These are phyloP conservation scores for Palythoa heliodiscus DNA, from an alignment of 92 coral and sea anemone species.

Conservation along the genomic window DNA sequence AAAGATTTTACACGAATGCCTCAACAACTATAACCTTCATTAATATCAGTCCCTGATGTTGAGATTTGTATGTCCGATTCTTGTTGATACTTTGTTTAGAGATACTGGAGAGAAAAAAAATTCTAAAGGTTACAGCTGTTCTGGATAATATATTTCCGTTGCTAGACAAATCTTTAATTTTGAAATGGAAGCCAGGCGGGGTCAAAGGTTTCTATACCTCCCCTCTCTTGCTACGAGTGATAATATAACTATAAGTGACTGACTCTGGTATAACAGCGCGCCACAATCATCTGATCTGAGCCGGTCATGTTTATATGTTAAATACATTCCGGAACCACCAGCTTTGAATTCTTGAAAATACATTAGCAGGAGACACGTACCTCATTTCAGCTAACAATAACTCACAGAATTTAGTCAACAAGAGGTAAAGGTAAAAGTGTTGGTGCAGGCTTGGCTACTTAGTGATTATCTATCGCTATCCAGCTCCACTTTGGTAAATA, in stretches of 20 bases:
- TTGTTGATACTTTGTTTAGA: too few relatives aligned
- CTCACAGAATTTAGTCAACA: background rate
- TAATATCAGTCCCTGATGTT: too few relatives aligned
- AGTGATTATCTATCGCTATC: background rate
- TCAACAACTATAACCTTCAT: too few relatives aligned
- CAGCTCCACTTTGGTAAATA: background rate
- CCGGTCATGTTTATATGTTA: background rate
- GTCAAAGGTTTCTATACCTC: too few relatives aligned
- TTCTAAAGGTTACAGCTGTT: too few relatives aligned
- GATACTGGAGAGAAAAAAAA: too few relatives aligned
- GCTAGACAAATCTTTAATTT: too few relatives aligned
- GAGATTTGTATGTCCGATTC: too few relatives aligned
- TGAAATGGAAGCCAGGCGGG: too few relatives aligned
- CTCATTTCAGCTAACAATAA: background rate
- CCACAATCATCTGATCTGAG: background rate
- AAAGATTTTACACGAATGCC: too few relatives aligned
- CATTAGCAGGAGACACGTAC: background rate
- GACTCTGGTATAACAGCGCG: background rate
- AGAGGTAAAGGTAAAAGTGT: background rate
- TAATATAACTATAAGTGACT: background rate
- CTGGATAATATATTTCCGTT: too few relatives aligned
- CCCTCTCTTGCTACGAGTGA: background rate
- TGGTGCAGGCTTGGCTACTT: background rate
- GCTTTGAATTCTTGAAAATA: background rate
- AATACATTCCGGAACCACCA: background rate